Base-by-base conservation (phyloP, 2,888 invertebrate species). In the Ariolimax columbianus region DNA sequence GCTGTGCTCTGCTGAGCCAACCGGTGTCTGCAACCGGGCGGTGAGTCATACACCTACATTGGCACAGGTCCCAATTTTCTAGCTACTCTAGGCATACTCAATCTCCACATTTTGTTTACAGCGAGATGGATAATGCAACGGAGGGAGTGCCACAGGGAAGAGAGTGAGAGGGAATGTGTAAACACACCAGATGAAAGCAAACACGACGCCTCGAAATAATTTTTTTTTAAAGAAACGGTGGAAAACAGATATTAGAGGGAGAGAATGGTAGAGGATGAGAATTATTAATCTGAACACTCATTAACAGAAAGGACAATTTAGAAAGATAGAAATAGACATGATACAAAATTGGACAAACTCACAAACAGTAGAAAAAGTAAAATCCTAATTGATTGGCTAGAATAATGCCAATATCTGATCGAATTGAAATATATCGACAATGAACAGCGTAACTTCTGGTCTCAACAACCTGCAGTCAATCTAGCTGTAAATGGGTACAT, bases 1-100 rank as follows among this genome's bases (percentile, higher is more conserved):
- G 9, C 1, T 17, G 47, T n/a, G 1, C 33, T 14, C 11, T 38
- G 55, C n/a, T 77, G 9, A 59, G 30, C 19, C 38, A 63, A 4
- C n/a, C 66, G 40, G 38, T 80, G 36, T 79, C 79, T 80, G 36
- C n/a, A 17, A 63, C 68, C 43, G 23, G 1, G 33, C n/a, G n/a
- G 6, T 80, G 63, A 38, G 26, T 80, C 66, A 63, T 66, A 40
- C 43, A 59, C 68, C 63, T n/a, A 63, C 40, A 19, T 38, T 80
- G 66, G 59, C 79, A 63, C 40, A 7, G 1, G 26, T 26, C 66
- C 79, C 66, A 23, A 33, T 30, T 40, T 26, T 80, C n/a, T 14
- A 11, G 30, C 19, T 40, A 0, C 17, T 0, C 40, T 4, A n/a
- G 1, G 26, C 40, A 38, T 40, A n/a, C 40, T 38, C 23, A 59